phyloP scores from a whole-genome alignment of 2,888 invertebrate species.

The Cataglyphis albicans region DNA sequence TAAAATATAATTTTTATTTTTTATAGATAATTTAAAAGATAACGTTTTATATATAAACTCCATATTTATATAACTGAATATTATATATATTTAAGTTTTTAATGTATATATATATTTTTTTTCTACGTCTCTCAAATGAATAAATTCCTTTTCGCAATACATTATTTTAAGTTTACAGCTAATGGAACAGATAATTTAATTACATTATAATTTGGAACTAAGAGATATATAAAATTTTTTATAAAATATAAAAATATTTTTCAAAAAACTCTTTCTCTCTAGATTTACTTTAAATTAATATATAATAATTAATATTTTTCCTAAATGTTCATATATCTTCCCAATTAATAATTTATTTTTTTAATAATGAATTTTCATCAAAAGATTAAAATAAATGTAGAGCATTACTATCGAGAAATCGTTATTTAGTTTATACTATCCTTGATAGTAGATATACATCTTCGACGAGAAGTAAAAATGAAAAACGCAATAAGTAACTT shows the following conservation, averaged over 20 bases:
- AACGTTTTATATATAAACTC: too few species aligned
- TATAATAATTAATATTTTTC: not conserved
- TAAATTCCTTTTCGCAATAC: constrained; percentile 5
- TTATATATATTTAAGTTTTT: not conserved
- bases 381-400: constrained; percentile 45
- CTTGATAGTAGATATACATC: not conserved
- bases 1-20: not conserved
- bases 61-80: not conserved
- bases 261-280: not conserved
- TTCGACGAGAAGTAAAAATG: constrained; percentile 3
- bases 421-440: not conserved
- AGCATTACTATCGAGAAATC: constrained; percentile 44
- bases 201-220: constrained; percentile 4
- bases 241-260: not conserved
- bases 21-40: too few species aligned
- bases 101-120: not conserved
- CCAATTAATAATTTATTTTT: not conserved
- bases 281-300: not conserved
- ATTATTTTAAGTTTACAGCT: not conserved
- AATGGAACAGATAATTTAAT: not conserved
- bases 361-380: not conserved
- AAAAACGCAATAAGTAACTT: constrained; percentile 60
- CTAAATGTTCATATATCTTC: not conserved
- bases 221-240: not conserved
- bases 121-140: not conserved